phyloP scores from a whole-genome alignment of 1,140 invertebrate genomes.

The Brachionus angularis region DNA sequence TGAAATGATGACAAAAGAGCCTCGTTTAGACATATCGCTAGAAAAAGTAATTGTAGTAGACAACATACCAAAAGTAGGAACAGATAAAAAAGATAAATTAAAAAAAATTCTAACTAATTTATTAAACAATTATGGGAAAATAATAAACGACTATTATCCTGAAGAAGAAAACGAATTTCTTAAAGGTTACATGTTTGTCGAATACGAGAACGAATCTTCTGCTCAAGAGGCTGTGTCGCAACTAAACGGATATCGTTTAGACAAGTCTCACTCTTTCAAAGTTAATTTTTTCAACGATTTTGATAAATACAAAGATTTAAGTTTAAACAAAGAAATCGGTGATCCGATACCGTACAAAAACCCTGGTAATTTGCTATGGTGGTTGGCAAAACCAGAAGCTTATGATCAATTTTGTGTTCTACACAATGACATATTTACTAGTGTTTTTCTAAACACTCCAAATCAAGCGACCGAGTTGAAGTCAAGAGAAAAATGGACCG shows the following conservation, averaged over 20 bases:
- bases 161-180: slow-evolving; percentile 75
- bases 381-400: slow-evolving; percentile 81
- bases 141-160: slow-evolving; percentile 85
- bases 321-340: slow-evolving; percentile 84
- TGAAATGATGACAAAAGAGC: slow-evolving; percentile 78
- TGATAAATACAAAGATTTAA: slow-evolving; percentile 82
- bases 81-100: slow-evolving; percentile 82
- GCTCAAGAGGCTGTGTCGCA: slow-evolving; percentile 79
- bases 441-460: slow-evolving; percentile 69
- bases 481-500: slow-evolving; percentile 82
- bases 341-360: slow-evolving; percentile 5
- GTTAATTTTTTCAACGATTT: slow-evolving; percentile 95
- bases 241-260: slow-evolving; percentile 87
- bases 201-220: slow-evolving; percentile 74
- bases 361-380: slow-evolving; percentile 53
- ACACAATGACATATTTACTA: slow-evolving; percentile 73
- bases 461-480: slow-evolving; percentile 73
- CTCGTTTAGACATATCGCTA: slow-evolving; percentile 87
- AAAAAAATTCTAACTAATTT: slow-evolving; percentile 86
- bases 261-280: slow-evolving; percentile 89
- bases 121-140: slow-evolving; percentile 81
- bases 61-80: slow-evolving; percentile 86
- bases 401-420: slow-evolving; percentile 90
- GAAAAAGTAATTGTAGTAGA: slow-evolving; percentile 93
- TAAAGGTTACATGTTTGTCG: slow-evolving; percentile 81